These are phyloP conservation scores for Cydia fagiglandana DNA, from an alignment of 1,140 invertebrate genomes.

Conservation along the genomic window DNA sequence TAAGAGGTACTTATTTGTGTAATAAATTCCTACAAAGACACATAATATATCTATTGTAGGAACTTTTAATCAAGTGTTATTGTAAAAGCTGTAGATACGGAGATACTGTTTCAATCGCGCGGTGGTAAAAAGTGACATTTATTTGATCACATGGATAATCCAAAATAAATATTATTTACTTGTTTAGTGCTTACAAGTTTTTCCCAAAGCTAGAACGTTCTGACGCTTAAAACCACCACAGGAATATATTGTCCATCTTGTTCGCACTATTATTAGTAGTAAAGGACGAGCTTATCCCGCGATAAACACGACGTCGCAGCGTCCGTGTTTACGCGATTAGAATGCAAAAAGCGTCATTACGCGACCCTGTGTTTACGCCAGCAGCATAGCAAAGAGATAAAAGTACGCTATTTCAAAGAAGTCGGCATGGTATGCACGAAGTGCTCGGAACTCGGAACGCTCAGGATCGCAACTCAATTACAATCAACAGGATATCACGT, in stretches of 20 bases:
- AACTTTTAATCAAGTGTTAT: too few relatives aligned
- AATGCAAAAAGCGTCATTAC: conserved; percentile 47
- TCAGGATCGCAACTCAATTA: conserved; percentile 6
- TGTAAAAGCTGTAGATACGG: too few relatives aligned
- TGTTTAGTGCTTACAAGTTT: too few relatives aligned
- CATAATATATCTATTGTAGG: too few relatives aligned
- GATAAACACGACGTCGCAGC: background rate
- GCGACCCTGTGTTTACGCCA: conserved; percentile 7
- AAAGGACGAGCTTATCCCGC: background rate
- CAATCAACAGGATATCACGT: background rate
- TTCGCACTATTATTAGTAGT: background rate
- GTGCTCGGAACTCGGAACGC: background rate
- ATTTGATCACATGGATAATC: too few relatives aligned
- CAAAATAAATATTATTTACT: too few relatives aligned
- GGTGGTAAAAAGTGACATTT: too few relatives aligned
- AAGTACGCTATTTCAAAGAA: conserved; percentile 1
- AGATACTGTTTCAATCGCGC: too few relatives aligned
- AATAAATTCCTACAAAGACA: too few relatives aligned
- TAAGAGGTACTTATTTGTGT: background rate
- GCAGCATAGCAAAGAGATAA: background rate
- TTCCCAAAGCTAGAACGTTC: too few relatives aligned
- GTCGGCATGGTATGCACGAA: background rate
- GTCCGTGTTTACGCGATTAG: conserved; percentile 39
- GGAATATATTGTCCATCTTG: background rate
- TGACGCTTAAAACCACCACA: too few relatives aligned